Evolutionary conservation across 2,888 invertebrate species (phyloP), one percentile per base, ranked within the genome.

Genomic region (Aporophyla nigra): DNA sequence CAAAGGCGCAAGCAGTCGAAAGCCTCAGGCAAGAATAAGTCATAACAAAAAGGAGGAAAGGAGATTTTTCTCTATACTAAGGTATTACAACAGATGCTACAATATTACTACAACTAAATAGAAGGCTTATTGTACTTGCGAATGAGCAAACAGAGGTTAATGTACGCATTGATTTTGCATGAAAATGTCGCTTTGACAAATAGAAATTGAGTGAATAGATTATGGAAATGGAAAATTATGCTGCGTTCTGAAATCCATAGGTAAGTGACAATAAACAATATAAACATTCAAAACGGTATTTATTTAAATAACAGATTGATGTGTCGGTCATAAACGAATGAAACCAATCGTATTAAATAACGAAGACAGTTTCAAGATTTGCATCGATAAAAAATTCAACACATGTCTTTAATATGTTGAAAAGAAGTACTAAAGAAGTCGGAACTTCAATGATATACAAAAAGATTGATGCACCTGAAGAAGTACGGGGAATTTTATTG

Each of bases 91-190:
- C 66, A 78, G 59, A 63, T 62, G 67, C 46, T 76, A 71, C 63
- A 76, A 63, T 67, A 27, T 74, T 63, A 69, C 40, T 70, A 69
- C 72, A 71, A 73, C 63, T 54, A 76, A 76, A 56, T 43, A 62
- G 19, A 62, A 53, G 86, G 84, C 84, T 87, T 89, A 90, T 89
- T 90, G 86, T 87, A 86, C 90, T 79, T 86, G 84, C 78, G 82
- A 86, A 86, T 87, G 85, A 88, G 79, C 77, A 59, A 70, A 72
- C 80, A 71, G 79, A 89, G 85, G 86, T 89, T 86, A 86, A 88
- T 85, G 86, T 86, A 84, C 81, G 83, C 84, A 86, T 87, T 87
- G 84, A 82, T 86, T 89, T 87, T 86, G 79, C 83, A 84, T 82
- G 71, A 76, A 76, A 89, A 86, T 82, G 68, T 74, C 40, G 72